Base-by-base conservation (phyloP, 1,140 invertebrate species). In the Microplitis demolitor region DNA sequence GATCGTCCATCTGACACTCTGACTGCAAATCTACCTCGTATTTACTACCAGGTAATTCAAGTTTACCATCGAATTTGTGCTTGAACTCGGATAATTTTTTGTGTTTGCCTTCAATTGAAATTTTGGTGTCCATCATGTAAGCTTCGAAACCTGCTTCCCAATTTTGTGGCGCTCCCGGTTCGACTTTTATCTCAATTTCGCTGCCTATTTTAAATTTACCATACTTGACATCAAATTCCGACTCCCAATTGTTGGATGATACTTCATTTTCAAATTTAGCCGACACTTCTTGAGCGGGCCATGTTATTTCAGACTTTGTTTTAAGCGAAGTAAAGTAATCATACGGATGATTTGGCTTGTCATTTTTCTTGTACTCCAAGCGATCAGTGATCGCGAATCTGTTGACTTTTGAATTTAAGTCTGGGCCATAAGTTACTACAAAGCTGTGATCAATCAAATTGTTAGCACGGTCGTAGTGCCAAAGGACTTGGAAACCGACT, bases 21-120 rank as follows among this genome's bases (percentile, higher is more conserved):
- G 92, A 82, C 0, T 87, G 85, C n/a, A 90, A 89, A 6, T 90
- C 89, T 0, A 91, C 82, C 75, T 91, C 88, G 72, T 92, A 90
- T 80, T 90, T 92, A 34, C 90, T 88, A n/a, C 90, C 88, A 5
- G 89, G 89, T 1, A 93, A 67, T 37, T 89, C 88, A 1, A 93
- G 60, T 9, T 88, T 88, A 73, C 91, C 90, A 39, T 88, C 85
- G 51, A 90, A 89, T 72, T 92, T 92, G 33, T 89, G 90, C 77
- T 92, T 90, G 5, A 89, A 87, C 4, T 87, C 84, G 2, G 77
- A 86, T 0, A 90, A 63, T 4, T 90, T 84, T 13, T 89, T 87
- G 13, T 90, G 86, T 63, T 90, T 90, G 0, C 87, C 80, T 67
- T 90, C 85, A 0, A 90, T 31, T 66, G 91, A 87, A 0, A 93